Evolutionary conservation across 1,140 invertebrate genomes (phyloP), one percentile per base, ranked within the genome.

Genomic region (Sarcophaga peregrina): DNA sequence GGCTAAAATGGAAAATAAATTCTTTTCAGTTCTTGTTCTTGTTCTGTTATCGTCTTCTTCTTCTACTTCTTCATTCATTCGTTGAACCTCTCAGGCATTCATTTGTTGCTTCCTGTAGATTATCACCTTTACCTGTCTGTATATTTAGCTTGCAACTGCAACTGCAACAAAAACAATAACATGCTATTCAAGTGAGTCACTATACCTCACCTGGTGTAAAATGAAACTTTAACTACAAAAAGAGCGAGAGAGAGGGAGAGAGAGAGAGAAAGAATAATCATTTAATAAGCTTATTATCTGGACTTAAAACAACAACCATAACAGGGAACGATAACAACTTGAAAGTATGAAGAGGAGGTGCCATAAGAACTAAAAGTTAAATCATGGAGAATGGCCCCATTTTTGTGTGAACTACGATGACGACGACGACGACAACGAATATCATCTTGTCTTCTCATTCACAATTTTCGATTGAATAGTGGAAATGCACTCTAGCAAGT

Each of bases 201-300:
- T 7, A 0, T 68, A 68, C 54, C 17, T 68, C 62, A 68, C n/a
- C 62, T 68, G 1, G 62, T 68, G 62, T 25, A 68, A 68, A 68
- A 20, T 68, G 62, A 68, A 68, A 68, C 62, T 25, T 68, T 25
- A 68, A n/a, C 75, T 78, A 52, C 25, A 37, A 37, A 37, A 37
- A 37, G 25, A 37, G 25, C 1, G 25, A 37, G 25, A 37, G 25
- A 37, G 25, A 37, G 25, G 4, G 25, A 37, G 25, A 2, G 25
- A 37, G 25, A 37, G 25, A 37, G 25, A 37, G 25, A 37, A 78
- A 78, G 47, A 78, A 20, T 78, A 78, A 78, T 78, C 75, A 78
- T n/a, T 78, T 78, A 78, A 78, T 78, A 78, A 78, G 75, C 75
- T 78, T 78, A 78, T 78, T 78, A 78, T 78, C 47, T 48, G 50